Percentiles rank a stretch among this genome's conserved stretches.
Conservation (phyloP, 2,888 invertebrate species). For the Cacoxenus indagator region DNA sequence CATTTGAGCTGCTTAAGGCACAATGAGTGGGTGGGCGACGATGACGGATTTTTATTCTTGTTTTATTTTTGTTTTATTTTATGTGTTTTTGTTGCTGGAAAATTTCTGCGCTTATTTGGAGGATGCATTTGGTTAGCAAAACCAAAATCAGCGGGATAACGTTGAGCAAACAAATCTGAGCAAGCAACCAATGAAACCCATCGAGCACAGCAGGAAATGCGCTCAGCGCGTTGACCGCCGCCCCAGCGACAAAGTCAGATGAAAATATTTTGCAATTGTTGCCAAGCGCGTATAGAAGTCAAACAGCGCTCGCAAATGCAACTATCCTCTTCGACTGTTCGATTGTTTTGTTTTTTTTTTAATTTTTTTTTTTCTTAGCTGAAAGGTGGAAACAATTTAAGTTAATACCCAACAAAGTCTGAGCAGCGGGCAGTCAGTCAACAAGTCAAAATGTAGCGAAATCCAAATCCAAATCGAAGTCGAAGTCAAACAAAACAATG, state of each 20-base stretch:
- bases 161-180: slow-evolving; percentile 26
- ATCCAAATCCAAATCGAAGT: no score
- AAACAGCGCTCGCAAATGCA: slow-evolving; percentile 56
- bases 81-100: no score
- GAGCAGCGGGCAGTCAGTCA: slow-evolving; percentile 40
- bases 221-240: neutral
- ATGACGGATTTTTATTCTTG: slow-evolving; percentile 7
- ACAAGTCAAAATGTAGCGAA: no score
- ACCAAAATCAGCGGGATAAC: slow-evolving; percentile 50
- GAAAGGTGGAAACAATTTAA: slow-evolving; percentile 66
- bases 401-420: slow-evolving; percentile 50
- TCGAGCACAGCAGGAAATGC: slow-evolving; percentile 28
- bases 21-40: slow-evolving; percentile 40
- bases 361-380: no score
- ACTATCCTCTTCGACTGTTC: slow-evolving; percentile 58
- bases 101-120: no score
- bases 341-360: no score
- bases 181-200: slow-evolving; percentile 41
- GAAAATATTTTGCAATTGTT: slow-evolving; percentile 19
- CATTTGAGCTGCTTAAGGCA: slow-evolving; percentile 7
- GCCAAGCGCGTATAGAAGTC: slow-evolving; percentile 47
- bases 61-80: neutral
- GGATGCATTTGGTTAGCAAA: slow-evolving; percentile 15
- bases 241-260: neutral
- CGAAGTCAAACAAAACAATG: slow-evolving; percentile 9